Conservation (phyloP, 2,797 vertebrate genomes). For the Percopsis omiscomaycus region DNA sequence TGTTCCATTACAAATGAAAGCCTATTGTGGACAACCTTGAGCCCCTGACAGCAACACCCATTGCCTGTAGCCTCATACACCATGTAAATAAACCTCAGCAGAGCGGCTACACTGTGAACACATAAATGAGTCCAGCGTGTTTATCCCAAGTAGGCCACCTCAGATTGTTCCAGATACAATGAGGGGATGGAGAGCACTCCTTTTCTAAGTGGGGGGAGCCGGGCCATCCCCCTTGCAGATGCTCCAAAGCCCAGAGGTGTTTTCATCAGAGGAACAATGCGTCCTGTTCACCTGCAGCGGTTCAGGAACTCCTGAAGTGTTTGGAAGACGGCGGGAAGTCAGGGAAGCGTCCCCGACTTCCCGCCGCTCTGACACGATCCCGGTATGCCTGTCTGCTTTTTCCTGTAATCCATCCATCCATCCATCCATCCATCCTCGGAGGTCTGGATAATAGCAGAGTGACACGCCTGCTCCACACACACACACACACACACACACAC, state of each 20-base stretch:
- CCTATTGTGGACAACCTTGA: constrained; percentile 37
- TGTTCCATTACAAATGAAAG: constrained; percentile 56
- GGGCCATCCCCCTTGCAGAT: background rate
- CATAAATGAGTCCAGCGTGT: constrained; percentile 46
- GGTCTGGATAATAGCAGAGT: constrained; percentile 36
- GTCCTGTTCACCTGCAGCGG: constrained; percentile 35
- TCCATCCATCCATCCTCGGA: constrained; percentile 17
- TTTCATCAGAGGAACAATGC: constrained; percentile 30
- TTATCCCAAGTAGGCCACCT: constrained; percentile 48
- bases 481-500: constrained; percentile 1
- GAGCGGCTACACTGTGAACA: constrained; percentile 35
- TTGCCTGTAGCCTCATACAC: constrained; percentile 36
- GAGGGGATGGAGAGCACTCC: constrained; percentile 30
- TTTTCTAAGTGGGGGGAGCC: constrained; percentile 9
- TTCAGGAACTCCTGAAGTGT: background rate
- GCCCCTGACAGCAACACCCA: constrained; percentile 52
- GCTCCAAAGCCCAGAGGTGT: constrained; percentile 16
- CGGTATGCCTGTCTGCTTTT: constrained; percentile 18
- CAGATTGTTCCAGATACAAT: constrained; percentile 31
- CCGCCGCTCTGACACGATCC: constrained; percentile 11
- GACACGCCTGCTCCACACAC: constrained; percentile 30
- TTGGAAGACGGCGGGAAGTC: too few species aligned
- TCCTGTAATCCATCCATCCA: constrained; percentile 48
- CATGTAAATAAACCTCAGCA: constrained; percentile 55
- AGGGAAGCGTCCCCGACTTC: background rate